phyloP scores from a whole-genome alignment of 2,888 invertebrate genomes.

The Meiosimyza platycephala region DNA sequence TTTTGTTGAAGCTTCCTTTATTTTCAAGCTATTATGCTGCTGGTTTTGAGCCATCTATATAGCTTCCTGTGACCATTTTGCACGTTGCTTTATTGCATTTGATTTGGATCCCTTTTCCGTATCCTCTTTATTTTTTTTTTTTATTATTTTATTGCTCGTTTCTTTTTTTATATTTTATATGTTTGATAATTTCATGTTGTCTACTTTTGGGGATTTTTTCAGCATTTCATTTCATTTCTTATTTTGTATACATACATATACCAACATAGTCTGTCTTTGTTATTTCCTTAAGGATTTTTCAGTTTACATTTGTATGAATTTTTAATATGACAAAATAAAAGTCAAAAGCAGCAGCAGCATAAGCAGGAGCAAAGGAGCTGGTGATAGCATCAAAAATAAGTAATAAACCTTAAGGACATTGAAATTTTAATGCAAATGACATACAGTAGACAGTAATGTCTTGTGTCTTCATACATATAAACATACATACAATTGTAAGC shows the following conservation, averaged over 20 bases:
- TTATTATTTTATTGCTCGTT: not conserved
- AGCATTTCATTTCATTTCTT: constrained; percentile 2
- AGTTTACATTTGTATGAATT: constrained; percentile 60
- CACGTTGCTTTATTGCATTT: too few relatives aligned
- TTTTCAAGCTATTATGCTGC: too few relatives aligned
- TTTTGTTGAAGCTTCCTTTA: too few relatives aligned
- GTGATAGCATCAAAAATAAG: not conserved
- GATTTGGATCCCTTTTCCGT: too few relatives aligned
- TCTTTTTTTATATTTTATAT: not conserved
- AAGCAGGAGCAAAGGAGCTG: not conserved
- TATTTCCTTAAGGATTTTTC: constrained; percentile 56
- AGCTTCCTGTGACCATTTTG: not conserved
- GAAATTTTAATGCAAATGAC: constrained; percentile 29
- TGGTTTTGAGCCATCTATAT: too few relatives aligned
- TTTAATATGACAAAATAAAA: constrained; percentile 51
- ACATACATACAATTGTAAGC: not conserved
- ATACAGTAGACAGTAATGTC: constrained; percentile 14
- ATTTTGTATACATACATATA: not conserved
- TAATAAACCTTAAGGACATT: constrained; percentile 32
- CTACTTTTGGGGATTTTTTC: not conserved
- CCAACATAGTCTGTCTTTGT: not conserved
- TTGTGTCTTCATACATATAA: constrained; percentile 53
- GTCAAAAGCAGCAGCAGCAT: not conserved
- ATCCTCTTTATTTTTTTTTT: too few relatives aligned
- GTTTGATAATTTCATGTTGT: not conserved